These are phyloP conservation scores for Heterochromis multidens DNA, from an alignment of 2,113 vertebrate genomes.

Conservation along the genomic window DNA sequence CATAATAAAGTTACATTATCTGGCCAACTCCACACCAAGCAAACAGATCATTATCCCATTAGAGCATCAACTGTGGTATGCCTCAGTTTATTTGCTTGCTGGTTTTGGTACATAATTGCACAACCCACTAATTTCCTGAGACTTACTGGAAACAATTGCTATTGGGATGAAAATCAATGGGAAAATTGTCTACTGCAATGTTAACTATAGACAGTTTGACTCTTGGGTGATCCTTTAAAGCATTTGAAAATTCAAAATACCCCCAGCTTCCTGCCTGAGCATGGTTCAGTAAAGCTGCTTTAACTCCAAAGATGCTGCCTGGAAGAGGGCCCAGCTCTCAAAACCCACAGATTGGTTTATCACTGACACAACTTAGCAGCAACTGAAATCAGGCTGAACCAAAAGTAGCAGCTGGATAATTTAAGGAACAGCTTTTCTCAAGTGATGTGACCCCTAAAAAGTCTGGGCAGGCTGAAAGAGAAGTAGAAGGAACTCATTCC, in stretches of 20 bases:
- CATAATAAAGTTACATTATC: neutral
- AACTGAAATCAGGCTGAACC: conserved; percentile 21
- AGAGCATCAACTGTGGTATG: neutral
- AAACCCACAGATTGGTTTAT: conserved; percentile 19
- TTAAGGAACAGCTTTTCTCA: conserved; percentile 5
- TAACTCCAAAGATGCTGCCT: neutral
- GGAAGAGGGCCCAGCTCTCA: conserved; percentile 9
- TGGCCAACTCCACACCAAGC: neutral
- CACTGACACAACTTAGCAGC: neutral
- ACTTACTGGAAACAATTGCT: neutral
- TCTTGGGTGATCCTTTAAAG: neutral
- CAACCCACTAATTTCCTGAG: neutral
- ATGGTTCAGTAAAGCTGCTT: neutral
- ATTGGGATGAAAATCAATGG: neutral
- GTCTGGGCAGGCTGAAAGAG: neutral
- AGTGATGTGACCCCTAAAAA: conserved; percentile 19
- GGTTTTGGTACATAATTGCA: neutral
- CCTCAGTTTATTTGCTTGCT: neutral
- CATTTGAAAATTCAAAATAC: neutral
- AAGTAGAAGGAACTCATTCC: neutral
- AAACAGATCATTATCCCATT: neutral
- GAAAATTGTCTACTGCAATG: neutral
- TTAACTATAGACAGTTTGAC: neutral
- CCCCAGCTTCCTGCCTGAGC: neutral
- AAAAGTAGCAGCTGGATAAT: conserved; percentile 28